A percentile compares a stretch with the other conserved stretches of the same genome.
These are phyloP conservation scores for Drosophila peninsularis DNA, from an alignment of 2,888 invertebrate genomes.

Conservation along the genomic window DNA sequence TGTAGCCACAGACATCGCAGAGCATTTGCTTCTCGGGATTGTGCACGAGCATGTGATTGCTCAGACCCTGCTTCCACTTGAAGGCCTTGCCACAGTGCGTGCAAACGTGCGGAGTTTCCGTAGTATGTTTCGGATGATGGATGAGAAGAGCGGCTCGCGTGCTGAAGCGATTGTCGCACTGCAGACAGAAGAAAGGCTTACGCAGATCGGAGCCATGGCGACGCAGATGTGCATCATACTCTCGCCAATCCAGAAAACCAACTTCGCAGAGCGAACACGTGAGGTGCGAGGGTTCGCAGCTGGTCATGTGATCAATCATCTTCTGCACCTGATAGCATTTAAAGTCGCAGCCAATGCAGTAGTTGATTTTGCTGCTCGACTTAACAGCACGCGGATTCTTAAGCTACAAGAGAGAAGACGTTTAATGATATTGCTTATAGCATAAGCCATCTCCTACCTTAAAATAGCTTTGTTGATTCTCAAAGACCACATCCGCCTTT, in stretches of 20 bases:
- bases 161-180: constrained; percentile 85
- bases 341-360: constrained; percentile 84
- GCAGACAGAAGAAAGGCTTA: constrained; percentile 86
- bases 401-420: constrained; percentile 49
- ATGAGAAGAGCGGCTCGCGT: constrained; percentile 85
- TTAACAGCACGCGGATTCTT: constrained; percentile 75
- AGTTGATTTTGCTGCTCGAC: constrained; percentile 83
- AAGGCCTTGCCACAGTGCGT: constrained; percentile 86
- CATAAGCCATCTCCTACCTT: constrained; percentile 58
- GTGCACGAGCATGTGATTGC: constrained; percentile 86
- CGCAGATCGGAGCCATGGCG: constrained; percentile 84
- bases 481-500: constrained; percentile 73
- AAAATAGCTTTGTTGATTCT: constrained; percentile 81
- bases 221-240: constrained; percentile 84
- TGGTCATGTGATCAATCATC: constrained; percentile 82
- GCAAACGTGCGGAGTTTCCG: constrained; percentile 86
- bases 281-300: constrained; percentile 79
- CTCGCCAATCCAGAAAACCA: constrained; percentile 81
- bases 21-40: constrained; percentile 86
- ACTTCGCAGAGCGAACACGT: constrained; percentile 83
- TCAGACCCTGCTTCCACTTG: constrained; percentile 87
- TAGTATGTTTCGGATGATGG: constrained; percentile 86
- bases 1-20: constrained; percentile 87
- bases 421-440: not conserved
- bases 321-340: constrained; percentile 84